Evolutionary conservation across 1,140 invertebrate species (phyloP).

Genomic region (Drosophila athabasca): DNA sequence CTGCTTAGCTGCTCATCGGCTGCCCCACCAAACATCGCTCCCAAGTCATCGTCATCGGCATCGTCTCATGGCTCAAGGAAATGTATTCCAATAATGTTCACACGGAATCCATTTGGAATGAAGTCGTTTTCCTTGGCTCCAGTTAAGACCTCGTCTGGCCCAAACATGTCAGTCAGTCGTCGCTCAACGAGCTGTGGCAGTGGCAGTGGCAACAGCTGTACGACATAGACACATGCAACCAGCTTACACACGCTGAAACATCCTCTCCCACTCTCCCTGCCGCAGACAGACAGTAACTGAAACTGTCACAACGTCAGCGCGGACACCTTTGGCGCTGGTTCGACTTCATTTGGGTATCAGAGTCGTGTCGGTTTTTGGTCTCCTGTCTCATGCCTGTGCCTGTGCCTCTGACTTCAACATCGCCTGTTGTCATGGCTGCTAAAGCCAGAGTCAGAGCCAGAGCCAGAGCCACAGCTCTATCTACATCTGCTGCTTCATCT

Average conservation of each 20-base stretch:
- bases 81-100: conserved; percentile 82
- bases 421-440: conserved; percentile 56
- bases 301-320: conserved; percentile 71
- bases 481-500: too few relatives aligned
- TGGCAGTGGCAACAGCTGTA: conserved; percentile 64
- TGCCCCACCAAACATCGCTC: conserved; percentile 8
- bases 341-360: conserved; percentile 71
- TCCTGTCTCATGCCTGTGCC: too few relatives aligned
- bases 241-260: conserved; percentile 54
- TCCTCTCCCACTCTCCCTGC: conserved; percentile 1
- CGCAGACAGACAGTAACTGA: conserved; percentile 46
- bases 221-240: conserved; percentile 55
- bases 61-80: conserved; percentile 60
- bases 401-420: neutral
- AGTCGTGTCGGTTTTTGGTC: conserved; percentile 20
- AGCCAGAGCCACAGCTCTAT: conserved; percentile 5
- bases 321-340: conserved; percentile 67
- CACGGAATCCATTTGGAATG: conserved; percentile 72
- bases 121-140: conserved; percentile 50
- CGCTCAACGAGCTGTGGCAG: conserved; percentile 66
- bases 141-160: conserved; percentile 38
- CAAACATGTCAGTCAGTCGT: conserved; percentile 35
- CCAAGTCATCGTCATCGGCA: neutral
- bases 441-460: conserved; percentile 27
- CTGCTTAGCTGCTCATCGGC: conserved; percentile 3